A percentile compares a stretch with the other conserved stretches of the same genome.
These are phyloP conservation scores for Anniella stebbinsi DNA, from an alignment of 2,797 vertebrate genomes.

Conservation along the genomic window DNA sequence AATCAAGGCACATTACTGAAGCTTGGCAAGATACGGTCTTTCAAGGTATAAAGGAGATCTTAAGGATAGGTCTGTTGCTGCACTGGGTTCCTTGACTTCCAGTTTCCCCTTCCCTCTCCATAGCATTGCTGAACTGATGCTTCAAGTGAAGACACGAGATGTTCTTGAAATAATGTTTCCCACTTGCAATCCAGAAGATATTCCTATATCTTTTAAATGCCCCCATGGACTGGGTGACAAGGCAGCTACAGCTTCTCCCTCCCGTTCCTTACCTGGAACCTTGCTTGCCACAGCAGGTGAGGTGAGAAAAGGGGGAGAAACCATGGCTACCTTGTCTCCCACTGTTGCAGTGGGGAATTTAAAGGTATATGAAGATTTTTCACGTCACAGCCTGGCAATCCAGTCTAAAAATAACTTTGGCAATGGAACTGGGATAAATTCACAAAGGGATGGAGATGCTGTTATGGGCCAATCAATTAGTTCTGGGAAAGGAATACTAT, in stretches of 20 bases:
- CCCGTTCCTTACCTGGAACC: background rate
- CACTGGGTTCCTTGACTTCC: conserved; percentile 15
- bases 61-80: conserved; percentile 63
- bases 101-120: background rate
- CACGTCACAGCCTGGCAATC: background rate
- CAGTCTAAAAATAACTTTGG: background rate
- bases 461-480: background rate
- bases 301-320: background rate
- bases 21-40: conserved; percentile 70
- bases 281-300: background rate
- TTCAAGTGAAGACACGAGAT: background rate
- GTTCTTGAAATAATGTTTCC: background rate
- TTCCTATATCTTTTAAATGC: background rate
- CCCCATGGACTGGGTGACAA: background rate
- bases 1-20: conserved; percentile 75
- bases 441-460: background rate
- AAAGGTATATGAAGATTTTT: background rate
- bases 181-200: background rate
- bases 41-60: conserved; percentile 69
- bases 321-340: background rate
- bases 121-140: background rate
- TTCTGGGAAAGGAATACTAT: background rate
- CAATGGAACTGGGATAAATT: background rate
- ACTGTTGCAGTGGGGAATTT: background rate
- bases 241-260: background rate